A percentile compares a stretch with the other conserved stretches of the same genome.
phyloP scores from a whole-genome alignment of 2,888 invertebrate species.

The Cenopis cana region DNA sequence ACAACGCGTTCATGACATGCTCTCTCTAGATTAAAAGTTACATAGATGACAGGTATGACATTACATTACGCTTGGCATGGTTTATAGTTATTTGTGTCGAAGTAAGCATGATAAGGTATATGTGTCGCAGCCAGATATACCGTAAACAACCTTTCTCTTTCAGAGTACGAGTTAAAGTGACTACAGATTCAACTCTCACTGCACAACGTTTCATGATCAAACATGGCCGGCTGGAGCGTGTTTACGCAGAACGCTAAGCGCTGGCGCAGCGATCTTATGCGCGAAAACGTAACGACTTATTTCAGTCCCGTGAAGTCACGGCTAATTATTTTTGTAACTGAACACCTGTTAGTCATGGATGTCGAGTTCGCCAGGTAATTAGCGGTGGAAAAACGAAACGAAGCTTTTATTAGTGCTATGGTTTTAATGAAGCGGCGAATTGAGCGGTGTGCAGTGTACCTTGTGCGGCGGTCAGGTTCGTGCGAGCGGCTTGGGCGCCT shows the following conservation, averaged over 20 bases:
- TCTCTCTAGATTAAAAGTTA: slow-evolving; percentile 26
- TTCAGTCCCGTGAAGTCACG: slow-evolving; percentile 78
- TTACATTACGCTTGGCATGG: not conserved
- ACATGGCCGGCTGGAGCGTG: slow-evolving; percentile 15
- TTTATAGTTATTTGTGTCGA: slow-evolving; percentile 12
- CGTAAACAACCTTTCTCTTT: slow-evolving; percentile 7
- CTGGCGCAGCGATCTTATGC: slow-evolving; percentile 50
- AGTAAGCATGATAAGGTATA: slow-evolving; percentile 19
- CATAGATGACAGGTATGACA: slow-evolving; percentile 26
- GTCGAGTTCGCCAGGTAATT: slow-evolving; percentile 72
- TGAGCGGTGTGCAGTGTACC: slow-evolving; percentile 63
- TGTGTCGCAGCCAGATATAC: not conserved
- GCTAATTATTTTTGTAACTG: slow-evolving; percentile 77
- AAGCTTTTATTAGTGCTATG: slow-evolving; percentile 79
- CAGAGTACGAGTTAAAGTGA: slow-evolving; percentile 1
- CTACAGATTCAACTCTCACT: not conserved
- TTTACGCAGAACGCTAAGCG: slow-evolving; percentile 45
- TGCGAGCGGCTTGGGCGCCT: slow-evolving; percentile 82
- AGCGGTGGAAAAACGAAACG: slow-evolving; percentile 60
- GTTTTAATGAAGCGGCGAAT: slow-evolving; percentile 72
- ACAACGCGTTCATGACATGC: slow-evolving; percentile 41
- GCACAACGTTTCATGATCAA: not conserved
- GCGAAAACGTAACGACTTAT: slow-evolving; percentile 68
- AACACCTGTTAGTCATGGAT: slow-evolving; percentile 77
- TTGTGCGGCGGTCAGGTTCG: slow-evolving; percentile 82